phyloP scores from a whole-genome alignment of 2,797 vertebrate species.

The Bovichtus variegatus region DNA sequence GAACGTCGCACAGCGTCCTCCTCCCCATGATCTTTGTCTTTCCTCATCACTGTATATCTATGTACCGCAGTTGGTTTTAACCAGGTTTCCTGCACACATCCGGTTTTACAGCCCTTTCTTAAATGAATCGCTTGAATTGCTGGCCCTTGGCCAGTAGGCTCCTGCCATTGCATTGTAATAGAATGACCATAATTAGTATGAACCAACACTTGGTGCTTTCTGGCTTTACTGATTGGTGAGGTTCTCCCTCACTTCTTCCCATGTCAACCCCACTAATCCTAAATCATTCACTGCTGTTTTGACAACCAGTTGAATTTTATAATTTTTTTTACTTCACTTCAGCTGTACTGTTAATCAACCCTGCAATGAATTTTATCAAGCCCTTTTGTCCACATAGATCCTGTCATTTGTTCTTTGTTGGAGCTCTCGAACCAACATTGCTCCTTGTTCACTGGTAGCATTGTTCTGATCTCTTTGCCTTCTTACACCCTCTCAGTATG shows the following conservation, averaged over 20 bases:
- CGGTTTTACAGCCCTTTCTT: neutral
- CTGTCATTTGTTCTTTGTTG: no score
- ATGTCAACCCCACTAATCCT: slow-evolving; percentile 16
- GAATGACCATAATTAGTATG: slow-evolving; percentile 3
- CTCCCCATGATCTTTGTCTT: neutral
- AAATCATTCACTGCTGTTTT: neutral
- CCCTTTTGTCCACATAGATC: neutral
- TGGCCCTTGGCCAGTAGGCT: slow-evolving; percentile 28
- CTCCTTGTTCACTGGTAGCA: no score
- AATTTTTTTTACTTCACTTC: neutral
- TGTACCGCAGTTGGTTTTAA: neutral
- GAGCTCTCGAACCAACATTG: no score
- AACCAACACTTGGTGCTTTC: slow-evolving; percentile 25
- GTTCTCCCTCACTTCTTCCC: slow-evolving; percentile 5
- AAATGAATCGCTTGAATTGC: slow-evolving; percentile 18
- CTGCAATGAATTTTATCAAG: neutral
- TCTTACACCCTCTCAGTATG: no score
- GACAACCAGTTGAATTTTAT: neutral
- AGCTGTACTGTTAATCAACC: neutral
- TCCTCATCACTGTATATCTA: slow-evolving; percentile 8
- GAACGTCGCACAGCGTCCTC: neutral
- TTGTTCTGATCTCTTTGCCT: no score
- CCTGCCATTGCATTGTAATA: slow-evolving; percentile 17
- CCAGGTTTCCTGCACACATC: slow-evolving; percentile 22
- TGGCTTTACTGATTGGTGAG: slow-evolving; percentile 12